Evolutionary conservation across 2,113 vertebrate species (phyloP), one percentile per base, ranked within the genome.

Genomic region (Rana temporaria): DNA sequence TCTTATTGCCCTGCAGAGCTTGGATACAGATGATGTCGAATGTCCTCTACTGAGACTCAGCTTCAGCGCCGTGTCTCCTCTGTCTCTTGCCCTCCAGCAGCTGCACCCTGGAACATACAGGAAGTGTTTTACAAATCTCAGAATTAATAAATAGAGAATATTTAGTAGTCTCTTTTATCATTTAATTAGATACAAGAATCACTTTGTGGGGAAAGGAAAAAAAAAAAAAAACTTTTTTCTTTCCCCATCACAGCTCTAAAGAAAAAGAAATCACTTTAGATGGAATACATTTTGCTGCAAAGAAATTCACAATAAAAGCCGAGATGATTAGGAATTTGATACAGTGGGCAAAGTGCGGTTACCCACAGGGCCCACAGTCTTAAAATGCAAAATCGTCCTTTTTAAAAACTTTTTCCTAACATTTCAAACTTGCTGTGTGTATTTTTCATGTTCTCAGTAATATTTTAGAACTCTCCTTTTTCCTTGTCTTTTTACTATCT

Each of bases 141-240:
- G 38, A 73, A 81, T 64, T 81, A 64, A 64, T 81, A 79, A 68
- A 79, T 67, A 64, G 42, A 81, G 57, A 73, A 64, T 48, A 73
- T 71, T 64, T 64, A 55, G 69, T 52, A 81, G 60, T 81, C 79
- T 81, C 59, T 81, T 72, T 81, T 81, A 81, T 65, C 68, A 73
- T 72, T 70, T 73, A 72, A 81, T 63, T 73, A 81, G 59, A 81
- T 72, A 55, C 59, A 64, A 68, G 66, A 68, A 68, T 79, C 26
- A 57, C 65, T 68, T 66, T 55, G 53, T n/a, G 4, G 30, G 30
- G 66, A 79, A 57, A 42, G 32, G n/a, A 68, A 22, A 48, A 48
- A 12, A 48, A 48, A 48, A 48, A 48, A 48, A 48, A 48, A 48
- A 48, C 3, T 65, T 55, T 78, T 64, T 59, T 73, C 24, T 75